Evolutionary conservation across 2,113 vertebrate genomes (phyloP).

Genomic region (Neodon shergylaensis): DNA sequence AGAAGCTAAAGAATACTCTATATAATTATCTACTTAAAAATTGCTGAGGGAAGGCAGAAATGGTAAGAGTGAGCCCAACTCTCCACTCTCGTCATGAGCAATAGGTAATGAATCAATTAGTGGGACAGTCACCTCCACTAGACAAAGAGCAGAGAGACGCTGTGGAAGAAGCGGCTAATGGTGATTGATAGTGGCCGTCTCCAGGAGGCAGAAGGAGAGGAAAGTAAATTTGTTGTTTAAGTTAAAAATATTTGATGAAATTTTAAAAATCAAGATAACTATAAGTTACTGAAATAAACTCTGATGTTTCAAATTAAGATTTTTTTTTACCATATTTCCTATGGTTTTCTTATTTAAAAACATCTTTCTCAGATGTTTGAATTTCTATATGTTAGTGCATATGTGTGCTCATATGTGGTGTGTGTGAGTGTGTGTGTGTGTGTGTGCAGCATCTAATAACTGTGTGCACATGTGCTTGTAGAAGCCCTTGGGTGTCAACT

Average conservation of each 20-base stretch:
- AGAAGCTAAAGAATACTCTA: not conserved
- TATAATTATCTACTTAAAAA: not conserved
- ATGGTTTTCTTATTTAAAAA: not conserved
- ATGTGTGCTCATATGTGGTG: not conserved
- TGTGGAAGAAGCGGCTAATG: not conserved
- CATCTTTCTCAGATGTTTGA: not conserved
- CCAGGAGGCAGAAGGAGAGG: not conserved
- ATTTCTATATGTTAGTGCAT: not conserved
- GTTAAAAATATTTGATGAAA: conserved; percentile 31
- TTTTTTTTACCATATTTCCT: not conserved
- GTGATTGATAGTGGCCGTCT: not conserved
- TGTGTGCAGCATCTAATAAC: not conserved
- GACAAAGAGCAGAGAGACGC: not conserved
- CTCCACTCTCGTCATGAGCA: not conserved
- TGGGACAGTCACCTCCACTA: not conserved
- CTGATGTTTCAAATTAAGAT: not conserved
- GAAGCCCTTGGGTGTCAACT: not conserved
- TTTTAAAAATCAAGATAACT: not conserved
- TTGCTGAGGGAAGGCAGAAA: not conserved
- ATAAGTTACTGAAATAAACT: not conserved
- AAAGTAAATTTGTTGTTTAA: not conserved
- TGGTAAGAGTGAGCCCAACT: not conserved
- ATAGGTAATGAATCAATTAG: not conserved
- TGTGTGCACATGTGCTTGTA: not conserved
- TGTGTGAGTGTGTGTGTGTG: too few relatives aligned